Base-by-base conservation (phyloP, 1,140 invertebrate genomes). In the Cherax destructor region DNA sequence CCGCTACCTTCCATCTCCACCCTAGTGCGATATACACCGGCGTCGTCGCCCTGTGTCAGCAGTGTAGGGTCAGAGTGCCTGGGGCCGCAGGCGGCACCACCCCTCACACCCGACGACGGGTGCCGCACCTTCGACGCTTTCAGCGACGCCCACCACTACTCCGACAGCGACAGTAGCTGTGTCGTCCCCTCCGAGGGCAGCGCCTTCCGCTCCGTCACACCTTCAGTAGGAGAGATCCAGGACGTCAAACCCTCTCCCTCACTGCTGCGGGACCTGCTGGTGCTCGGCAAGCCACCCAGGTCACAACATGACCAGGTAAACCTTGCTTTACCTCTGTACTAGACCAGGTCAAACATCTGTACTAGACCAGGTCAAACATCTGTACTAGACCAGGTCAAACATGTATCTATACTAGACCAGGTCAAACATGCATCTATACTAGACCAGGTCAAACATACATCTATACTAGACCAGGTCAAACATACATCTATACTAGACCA, bases 241-340 rank as follows among this genome's bases (percentile, higher is more conserved):
- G 89, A 85, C 59, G 72, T 9, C 77, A 91, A 91, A 47, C 89
- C 89, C 18, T 91, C 89, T 52, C 89, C 89, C 21, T 91, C 89
- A n/a, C 89, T 91, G 24, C 83, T 91, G 21, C 52, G 89, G 61
- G 89, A 91, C 81, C 89, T 91, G 69, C 89, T 91, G 89, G 89
- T 91, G 83, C 89, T 91, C 76, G 89, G 89, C 74, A 91, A 91
- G 89, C 83, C 89, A 74, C 89, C 89, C 81, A 86, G 83, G 81
- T 84, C 89, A 91, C 89, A 91, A 85, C 83, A 91, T 91, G 89
- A 91, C 83, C 89, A 91, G 89, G 89, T 91, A 91, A 91, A 80
- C 61, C 61, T 18, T 18, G 18, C 61, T 65, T 65, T 65, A 65
- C 16, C 18, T 21, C 5, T 65, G 18, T 56, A 56, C 52, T 13